Evolutionary conservation across 2,888 invertebrate genomes (phyloP).

Genomic region (Pterobdella sp.): DNA sequence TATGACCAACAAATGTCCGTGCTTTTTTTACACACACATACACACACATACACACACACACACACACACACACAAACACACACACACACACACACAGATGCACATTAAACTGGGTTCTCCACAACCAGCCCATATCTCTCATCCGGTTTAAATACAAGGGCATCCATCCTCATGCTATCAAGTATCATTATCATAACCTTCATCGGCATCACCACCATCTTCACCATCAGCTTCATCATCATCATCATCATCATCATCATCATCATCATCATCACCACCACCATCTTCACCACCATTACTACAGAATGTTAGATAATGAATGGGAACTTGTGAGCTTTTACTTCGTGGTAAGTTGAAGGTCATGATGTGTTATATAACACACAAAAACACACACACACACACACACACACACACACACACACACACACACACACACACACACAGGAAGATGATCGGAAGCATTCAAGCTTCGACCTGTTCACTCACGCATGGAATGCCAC

Average conservation of each 20-base stretch:
- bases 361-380: not conserved
- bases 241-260: not conserved
- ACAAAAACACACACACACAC: not conserved
- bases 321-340: not conserved
- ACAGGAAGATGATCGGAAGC: not conserved
- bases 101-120: no score
- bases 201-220: not conserved
- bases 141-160: no score
- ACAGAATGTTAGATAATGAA: no score
- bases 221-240: not conserved
- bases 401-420: conserved; percentile 1
- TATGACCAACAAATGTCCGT: not conserved
- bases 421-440: not conserved
- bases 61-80: no score
- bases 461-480: no score
- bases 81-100: not conserved
- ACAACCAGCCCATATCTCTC: no score
- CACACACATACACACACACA: conserved; percentile 5
- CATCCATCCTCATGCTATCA: no score
- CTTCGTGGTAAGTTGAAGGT: not conserved
- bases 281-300: not conserved
- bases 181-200: not conserved
- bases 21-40: not conserved
- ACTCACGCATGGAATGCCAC: no score
- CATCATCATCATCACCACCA: not conserved